A percentile compares a stretch with the other conserved stretches of the same genome.
phyloP scores from a whole-genome alignment of 1,140 invertebrate genomes.

The Brevipalpus yothersi region DNA sequence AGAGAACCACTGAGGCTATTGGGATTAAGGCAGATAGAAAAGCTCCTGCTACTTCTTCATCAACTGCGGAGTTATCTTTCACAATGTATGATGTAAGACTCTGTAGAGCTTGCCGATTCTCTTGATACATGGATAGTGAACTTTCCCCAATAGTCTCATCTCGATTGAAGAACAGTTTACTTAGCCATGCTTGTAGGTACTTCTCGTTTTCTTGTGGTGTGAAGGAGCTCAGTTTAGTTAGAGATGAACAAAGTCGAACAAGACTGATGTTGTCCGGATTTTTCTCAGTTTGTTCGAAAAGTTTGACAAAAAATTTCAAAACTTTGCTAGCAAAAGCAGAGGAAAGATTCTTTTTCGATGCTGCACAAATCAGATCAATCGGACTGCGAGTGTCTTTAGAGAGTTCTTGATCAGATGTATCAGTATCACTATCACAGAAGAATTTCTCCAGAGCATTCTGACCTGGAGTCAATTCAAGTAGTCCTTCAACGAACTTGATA shows the following conservation, averaged over 20 bases:
- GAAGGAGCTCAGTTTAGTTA: slow-evolving; percentile 16
- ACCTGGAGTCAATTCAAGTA: slow-evolving; percentile 49
- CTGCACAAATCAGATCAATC: slow-evolving; percentile 37
- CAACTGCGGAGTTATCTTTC: slow-evolving; percentile 33
- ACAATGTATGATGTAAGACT: slow-evolving; percentile 45
- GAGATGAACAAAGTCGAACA: slow-evolving; percentile 37
- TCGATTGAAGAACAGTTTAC: neutral
- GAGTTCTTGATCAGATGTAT: slow-evolving; percentile 7
- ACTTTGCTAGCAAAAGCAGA: slow-evolving; percentile 47
- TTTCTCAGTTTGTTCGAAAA: slow-evolving; percentile 40
- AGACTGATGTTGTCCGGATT: slow-evolving; percentile 31
- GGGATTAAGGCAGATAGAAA: slow-evolving; percentile 49
- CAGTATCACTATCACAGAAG: slow-evolving; percentile 24
- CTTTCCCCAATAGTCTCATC: slow-evolving; percentile 15
- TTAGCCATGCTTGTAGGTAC: neutral
- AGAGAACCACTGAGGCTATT: slow-evolving; percentile 39
- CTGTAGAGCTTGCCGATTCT: slow-evolving; percentile 43
- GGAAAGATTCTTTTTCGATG: slow-evolving; percentile 32
- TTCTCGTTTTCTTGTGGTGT: neutral
- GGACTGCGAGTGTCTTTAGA: slow-evolving; percentile 7
- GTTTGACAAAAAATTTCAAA: slow-evolving; percentile 48
- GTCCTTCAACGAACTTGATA: slow-evolving; percentile 52
- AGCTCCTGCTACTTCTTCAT: slow-evolving; percentile 38
- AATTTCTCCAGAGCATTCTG: slow-evolving; percentile 53
- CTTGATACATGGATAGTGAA: slow-evolving; percentile 21